These are phyloP conservation scores for Ornithorhynchus anatinus DNA, from an alignment of 2,113 vertebrate species.

Conservation along the genomic window DNA sequence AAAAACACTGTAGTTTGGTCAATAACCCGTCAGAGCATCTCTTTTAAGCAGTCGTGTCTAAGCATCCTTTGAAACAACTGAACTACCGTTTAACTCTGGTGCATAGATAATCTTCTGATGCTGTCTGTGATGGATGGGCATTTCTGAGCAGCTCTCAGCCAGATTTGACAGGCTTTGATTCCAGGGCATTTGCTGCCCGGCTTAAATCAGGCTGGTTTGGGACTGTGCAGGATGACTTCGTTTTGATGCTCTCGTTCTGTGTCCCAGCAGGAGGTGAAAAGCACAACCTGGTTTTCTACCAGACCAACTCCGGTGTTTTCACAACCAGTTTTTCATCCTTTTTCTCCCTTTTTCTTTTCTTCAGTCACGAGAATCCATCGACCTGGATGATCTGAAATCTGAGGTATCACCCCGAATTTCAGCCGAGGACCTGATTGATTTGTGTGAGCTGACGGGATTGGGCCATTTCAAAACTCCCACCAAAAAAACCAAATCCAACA, in stretches of 20 bases:
- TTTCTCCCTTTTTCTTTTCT: background rate
- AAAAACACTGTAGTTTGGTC: no score
- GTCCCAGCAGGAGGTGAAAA: background rate
- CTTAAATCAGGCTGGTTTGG: background rate
- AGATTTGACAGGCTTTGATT: background rate
- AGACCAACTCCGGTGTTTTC: no score
- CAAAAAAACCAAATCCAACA: constrained; percentile 87
- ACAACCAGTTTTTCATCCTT: background rate
- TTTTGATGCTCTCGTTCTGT: background rate
- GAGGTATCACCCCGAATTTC: constrained; percentile 94
- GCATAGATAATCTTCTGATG: background rate
- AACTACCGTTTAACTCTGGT: no score
- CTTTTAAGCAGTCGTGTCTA: no score
- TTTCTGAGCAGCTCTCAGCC: background rate
- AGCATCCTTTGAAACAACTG: no score
- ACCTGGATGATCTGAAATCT: constrained; percentile 90
- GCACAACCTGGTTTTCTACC: background rate
- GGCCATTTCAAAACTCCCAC: constrained; percentile 78
- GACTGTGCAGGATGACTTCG: background rate
- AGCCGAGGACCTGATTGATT: constrained; percentile 93
- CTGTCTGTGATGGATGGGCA: background rate
- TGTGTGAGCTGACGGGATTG: constrained; percentile 86
- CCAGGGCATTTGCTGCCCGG: background rate
- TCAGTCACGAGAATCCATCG: constrained; percentile 91
- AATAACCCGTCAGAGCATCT: no score